Percentiles rank a stretch among this genome's conserved stretches.
Evolutionary conservation across 2,113 vertebrate genomes (phyloP).

Genomic region (Alces alces): DNA sequence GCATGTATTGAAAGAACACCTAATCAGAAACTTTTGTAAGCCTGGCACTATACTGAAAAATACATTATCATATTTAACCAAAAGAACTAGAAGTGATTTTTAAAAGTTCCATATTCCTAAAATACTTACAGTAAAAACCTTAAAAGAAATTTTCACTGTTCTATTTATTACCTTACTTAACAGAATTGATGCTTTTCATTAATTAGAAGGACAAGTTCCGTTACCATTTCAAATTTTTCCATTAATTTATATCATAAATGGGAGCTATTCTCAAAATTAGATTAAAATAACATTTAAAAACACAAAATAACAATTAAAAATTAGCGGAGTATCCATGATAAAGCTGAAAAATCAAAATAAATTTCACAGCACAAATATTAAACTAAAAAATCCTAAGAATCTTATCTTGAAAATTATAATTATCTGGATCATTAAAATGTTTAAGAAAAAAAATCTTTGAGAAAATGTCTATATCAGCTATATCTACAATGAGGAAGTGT

Average conservation of each 20-base stretch:
- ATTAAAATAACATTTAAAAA: background rate
- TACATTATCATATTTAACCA: background rate
- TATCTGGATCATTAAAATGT: background rate
- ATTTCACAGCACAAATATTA: background rate
- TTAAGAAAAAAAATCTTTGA: background rate
- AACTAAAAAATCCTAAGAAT: background rate
- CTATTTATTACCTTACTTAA: background rate
- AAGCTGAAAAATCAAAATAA: background rate
- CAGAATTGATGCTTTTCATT: background rate
- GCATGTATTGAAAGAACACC: background rate
- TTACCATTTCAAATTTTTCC: background rate
- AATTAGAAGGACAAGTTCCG: background rate
- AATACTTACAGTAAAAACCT: background rate
- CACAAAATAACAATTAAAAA: constrained; percentile 6
- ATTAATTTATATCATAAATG: background rate
- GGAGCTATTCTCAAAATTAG: background rate
- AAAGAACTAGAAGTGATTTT: background rate
- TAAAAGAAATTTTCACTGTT: background rate
- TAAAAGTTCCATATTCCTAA: background rate
- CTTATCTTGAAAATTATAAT: constrained; percentile 11
- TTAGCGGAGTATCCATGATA: background rate
- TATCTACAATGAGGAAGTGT: background rate
- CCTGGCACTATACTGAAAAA: background rate
- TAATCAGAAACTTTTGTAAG: background rate
- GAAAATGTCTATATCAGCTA: background rate